Conservation (phyloP, 2,797 vertebrate species). For the Sebastes cheni region DNA sequence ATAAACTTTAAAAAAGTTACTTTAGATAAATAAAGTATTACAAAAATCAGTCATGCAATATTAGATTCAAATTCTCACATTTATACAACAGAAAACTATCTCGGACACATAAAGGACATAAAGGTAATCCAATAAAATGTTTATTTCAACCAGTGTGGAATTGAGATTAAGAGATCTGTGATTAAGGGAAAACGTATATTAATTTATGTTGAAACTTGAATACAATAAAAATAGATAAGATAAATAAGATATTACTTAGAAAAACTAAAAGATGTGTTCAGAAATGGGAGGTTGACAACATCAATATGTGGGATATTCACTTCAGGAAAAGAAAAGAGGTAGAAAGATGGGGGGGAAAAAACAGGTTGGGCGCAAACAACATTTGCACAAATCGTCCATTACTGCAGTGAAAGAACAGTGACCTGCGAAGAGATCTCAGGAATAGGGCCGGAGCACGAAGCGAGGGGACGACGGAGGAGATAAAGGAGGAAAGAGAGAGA, state of each 20-base stretch:
- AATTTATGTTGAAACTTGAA: not conserved
- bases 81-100: not conserved
- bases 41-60: not conserved
- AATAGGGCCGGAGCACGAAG: slow-evolving; percentile 39
- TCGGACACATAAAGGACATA: not conserved
- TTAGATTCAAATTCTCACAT: not conserved
- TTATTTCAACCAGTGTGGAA: not conserved
- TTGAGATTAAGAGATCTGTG: not conserved
- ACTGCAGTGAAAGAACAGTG: slow-evolving; percentile 77
- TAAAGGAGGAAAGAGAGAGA: slow-evolving; percentile 66
- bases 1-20: not conserved
- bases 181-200: not conserved
- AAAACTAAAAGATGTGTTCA: not conserved
- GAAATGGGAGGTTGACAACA: not conserved
- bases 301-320: slow-evolving; percentile 3
- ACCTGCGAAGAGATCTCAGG: slow-evolving; percentile 89
- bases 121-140: not conserved
- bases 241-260: not conserved
- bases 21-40: not conserved
- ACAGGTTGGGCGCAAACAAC: slow-evolving; percentile 9
- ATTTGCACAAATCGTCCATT: slow-evolving; percentile 62
- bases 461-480: slow-evolving; percentile 31
- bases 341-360: not conserved
- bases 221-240: not conserved
- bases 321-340: not conserved